phyloP scores from a whole-genome alignment of 2,113 vertebrate species.

The Girardinichthys multiradiatus region DNA sequence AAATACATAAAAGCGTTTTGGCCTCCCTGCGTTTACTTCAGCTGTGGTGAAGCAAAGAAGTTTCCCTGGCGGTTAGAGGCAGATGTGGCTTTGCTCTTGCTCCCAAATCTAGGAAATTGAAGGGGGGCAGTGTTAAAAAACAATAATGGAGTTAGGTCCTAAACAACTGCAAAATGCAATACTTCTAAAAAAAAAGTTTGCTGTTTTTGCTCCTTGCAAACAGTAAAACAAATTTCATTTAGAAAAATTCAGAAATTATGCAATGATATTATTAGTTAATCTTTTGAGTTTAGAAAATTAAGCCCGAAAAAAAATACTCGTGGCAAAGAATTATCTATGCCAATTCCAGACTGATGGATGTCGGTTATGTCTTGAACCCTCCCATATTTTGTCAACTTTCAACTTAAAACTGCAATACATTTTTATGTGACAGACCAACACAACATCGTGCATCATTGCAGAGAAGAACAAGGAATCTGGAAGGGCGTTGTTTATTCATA shows the following conservation, averaged over 20 bases:
- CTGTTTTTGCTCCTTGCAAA: not conserved
- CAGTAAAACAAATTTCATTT: not conserved
- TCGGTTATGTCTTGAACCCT: no score
- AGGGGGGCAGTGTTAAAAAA: not conserved
- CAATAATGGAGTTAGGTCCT: not conserved
- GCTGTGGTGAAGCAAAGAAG: conserved; percentile 90
- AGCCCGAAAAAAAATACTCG: no score
- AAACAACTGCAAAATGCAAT: not conserved
- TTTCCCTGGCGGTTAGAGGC: conserved; percentile 80
- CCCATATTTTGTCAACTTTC: no score
- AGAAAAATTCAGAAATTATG: not conserved
- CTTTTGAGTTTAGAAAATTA: no score
- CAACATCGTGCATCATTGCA: no score
- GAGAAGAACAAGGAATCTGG: no score
- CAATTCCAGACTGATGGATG: no score
- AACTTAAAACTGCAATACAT: no score
- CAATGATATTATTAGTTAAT: not conserved
- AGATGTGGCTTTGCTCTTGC: conserved; percentile 85
- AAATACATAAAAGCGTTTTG: not conserved
- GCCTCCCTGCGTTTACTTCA: conserved; percentile 79
- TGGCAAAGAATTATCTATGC: no score
- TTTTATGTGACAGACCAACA: no score
- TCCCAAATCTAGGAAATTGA: conserved; percentile 83
- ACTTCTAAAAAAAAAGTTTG: not conserved
- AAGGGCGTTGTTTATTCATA: no score